phyloP scores from a whole-genome alignment of 2,888 invertebrate species.

The Heliconius ismenius region DNA sequence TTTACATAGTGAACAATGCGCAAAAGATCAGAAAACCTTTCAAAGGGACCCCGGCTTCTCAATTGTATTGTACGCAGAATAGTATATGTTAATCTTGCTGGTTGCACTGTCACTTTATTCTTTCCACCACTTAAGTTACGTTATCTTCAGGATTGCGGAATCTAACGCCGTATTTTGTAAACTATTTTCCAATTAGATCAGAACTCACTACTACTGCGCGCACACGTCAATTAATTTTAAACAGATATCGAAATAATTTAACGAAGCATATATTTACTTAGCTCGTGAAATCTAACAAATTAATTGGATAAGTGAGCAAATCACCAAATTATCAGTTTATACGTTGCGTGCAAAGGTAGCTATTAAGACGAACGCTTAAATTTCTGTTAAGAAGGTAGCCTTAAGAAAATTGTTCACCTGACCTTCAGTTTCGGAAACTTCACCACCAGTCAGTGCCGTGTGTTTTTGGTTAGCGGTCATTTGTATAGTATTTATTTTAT shows the following conservation, averaged over 20 bases:
- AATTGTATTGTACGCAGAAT: too few relatives aligned
- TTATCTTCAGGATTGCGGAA: not conserved
- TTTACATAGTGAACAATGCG: too few relatives aligned
- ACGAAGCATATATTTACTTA: not conserved
- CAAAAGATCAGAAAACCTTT: too few relatives aligned
- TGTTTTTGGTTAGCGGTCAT: constrained; percentile 50
- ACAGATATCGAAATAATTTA: not conserved
- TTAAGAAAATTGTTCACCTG: constrained; percentile 40
- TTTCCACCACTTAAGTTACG: too few relatives aligned
- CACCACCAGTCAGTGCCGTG: constrained; percentile 52
- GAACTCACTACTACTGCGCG: not conserved
- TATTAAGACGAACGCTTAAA: constrained; percentile 32
- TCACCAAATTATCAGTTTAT: constrained; percentile 13
- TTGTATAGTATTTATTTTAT: constrained; percentile 44
- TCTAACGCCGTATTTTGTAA: not conserved
- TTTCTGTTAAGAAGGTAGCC: constrained; percentile 36
- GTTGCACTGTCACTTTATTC: too few relatives aligned
- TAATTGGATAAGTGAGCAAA: constrained; percentile 13
- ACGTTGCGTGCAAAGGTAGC: constrained; percentile 38
- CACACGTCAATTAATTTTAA: not conserved
- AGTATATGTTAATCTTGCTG: too few relatives aligned
- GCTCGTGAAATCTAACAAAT: constrained; percentile 8
- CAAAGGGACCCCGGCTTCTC: too few relatives aligned
- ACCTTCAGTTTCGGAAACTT: constrained; percentile 55
- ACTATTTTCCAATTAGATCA: not conserved